Percentiles rank a stretch among this genome's conserved stretches.
phyloP scores from a whole-genome alignment of 2,888 invertebrate species.

The Sminthurides aquaticus region DNA sequence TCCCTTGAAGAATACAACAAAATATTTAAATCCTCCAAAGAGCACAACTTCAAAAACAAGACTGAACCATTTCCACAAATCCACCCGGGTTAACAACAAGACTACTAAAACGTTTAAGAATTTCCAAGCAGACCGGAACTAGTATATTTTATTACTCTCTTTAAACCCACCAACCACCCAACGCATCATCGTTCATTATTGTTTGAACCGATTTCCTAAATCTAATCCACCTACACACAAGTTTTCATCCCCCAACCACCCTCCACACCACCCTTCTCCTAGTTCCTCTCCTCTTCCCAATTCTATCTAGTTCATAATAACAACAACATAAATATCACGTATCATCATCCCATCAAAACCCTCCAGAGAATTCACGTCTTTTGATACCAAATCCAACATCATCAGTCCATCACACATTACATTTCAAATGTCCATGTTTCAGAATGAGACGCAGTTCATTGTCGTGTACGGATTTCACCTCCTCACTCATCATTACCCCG shows the following conservation, averaged over 20 bases:
- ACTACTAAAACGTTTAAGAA: not conserved
- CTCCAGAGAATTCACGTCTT: not conserved
- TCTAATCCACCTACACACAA: no score
- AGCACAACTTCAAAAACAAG: no score
- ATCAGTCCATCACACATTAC: not conserved
- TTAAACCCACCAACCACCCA: slow-evolving; percentile 3
- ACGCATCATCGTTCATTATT: not conserved
- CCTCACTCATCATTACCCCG: not conserved
- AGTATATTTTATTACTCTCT: not conserved
- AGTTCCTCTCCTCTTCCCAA: not conserved
- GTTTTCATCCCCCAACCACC: no score
- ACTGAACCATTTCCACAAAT: no score
- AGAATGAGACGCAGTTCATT: no score
- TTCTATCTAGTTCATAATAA: not conserved
- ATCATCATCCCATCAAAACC: no score
- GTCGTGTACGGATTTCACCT: no score
- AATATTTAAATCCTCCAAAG: no score
- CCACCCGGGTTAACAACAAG: not conserved
- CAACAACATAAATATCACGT: not conserved
- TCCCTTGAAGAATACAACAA: no score
- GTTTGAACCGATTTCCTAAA: no score
- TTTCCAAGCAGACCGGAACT: not conserved
- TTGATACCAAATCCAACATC: not conserved
- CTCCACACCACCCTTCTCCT: no score
- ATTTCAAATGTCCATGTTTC: no score